Conservation (phyloP, 1,140 invertebrate genomes). For the Danaus melanippus region DNA sequence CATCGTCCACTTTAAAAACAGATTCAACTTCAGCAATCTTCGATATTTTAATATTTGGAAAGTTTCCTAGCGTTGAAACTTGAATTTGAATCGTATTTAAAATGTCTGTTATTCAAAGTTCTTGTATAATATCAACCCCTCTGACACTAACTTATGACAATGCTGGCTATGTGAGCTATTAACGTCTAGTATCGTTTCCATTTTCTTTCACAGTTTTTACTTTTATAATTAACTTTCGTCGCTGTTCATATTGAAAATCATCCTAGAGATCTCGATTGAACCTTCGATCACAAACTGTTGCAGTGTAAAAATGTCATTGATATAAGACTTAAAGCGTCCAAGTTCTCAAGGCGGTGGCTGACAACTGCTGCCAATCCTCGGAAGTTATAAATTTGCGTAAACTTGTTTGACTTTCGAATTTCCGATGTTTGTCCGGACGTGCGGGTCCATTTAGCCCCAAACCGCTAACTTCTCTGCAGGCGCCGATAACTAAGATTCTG, state of each 20-base stretch:
- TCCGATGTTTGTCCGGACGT: constrained; percentile 64
- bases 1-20: constrained; percentile 21
- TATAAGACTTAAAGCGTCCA: constrained; percentile 10
- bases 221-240: too few species aligned
- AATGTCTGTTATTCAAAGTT: too few species aligned
- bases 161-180: too few species aligned
- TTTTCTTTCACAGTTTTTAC: too few species aligned
- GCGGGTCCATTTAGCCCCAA: constrained; percentile 57
- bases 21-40: constrained; percentile 20
- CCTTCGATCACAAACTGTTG: too few species aligned
- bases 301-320: too few species aligned
- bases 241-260: too few species aligned
- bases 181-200: too few species aligned
- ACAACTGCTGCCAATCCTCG: constrained; percentile 39
- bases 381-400: constrained; percentile 66
- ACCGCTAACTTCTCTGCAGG: constrained; percentile 45
- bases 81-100: constrained; percentile 18
- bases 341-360: constrained; percentile 3
- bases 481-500: constrained; percentile 20
- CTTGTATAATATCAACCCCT: too few species aligned
- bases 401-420: constrained; percentile 64
- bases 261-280: too few species aligned
- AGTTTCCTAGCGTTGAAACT: constrained; percentile 15
- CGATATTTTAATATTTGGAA: constrained; percentile 23
- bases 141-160: too few species aligned